A percentile compares a stretch with the other conserved stretches of the same genome.
Conservation (phyloP, 23 tunicate species). For the Aplidium turbinatum region DNA sequence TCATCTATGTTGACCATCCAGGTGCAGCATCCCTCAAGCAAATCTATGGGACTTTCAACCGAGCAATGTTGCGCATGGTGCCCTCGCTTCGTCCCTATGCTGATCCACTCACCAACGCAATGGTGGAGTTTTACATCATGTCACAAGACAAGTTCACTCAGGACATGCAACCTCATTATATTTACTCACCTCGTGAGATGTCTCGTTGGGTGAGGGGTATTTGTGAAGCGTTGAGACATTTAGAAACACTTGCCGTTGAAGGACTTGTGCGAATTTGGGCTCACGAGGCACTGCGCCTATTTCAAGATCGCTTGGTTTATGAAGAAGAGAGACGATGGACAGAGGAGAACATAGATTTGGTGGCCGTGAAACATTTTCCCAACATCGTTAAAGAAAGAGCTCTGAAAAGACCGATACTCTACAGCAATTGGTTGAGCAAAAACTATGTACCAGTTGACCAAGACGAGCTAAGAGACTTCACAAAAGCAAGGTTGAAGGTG, state of each 20-base stretch:
- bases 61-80: conserved; percentile 97
- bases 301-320: conserved; percentile 89
- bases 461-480: conserved; percentile 89
- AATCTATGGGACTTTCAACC: conserved; percentile 97
- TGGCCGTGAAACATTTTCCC: conserved; percentile 95
- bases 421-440: conserved; percentile 99
- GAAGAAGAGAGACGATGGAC: conserved; percentile 96
- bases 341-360: conserved; percentile 81
- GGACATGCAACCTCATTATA: conserved; percentile 99
- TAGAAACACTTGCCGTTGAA: conserved; percentile 92
- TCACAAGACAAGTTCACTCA: conserved; percentile 96
- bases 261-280: conserved; percentile 99
- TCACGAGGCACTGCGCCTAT: conserved; percentile 94
- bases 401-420: conserved; percentile 92
- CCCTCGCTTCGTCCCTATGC: conserved; percentile 91
- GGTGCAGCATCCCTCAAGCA: conserved; percentile 93
- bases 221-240: conserved; percentile 90
- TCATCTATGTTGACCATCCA: conserved; percentile 96
- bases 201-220: conserved; percentile 99
- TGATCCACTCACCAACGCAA: conserved; percentile 96
- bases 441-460: conserved; percentile 95
- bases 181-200: conserved; percentile 99
- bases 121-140: conserved; percentile 96
- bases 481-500: conserved; percentile 95
- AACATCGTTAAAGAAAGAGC: conserved; percentile 66